Conservation (phyloP, 64 coral and sea anemone species). For the Pocillopora damicornis region DNA sequence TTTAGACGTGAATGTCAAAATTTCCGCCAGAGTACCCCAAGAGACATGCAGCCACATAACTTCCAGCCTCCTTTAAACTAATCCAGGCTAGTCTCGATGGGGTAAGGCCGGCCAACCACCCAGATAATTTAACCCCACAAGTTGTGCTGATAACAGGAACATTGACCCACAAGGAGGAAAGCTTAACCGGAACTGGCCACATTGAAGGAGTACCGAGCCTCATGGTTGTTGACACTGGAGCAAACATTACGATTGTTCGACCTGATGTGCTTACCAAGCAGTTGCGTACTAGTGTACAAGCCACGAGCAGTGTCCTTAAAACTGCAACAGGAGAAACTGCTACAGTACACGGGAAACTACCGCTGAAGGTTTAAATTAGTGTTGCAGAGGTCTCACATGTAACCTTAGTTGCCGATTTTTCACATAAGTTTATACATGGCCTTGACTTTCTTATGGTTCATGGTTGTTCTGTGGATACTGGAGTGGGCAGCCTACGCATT, state of each 20-base stretch:
- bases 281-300: not conserved
- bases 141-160: constrained; percentile 14
- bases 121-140: not conserved
- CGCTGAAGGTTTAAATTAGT: constrained; percentile 16
- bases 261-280: constrained; percentile 31
- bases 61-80: constrained; percentile 17
- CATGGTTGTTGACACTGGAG: constrained; percentile 38
- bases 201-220: constrained; percentile 4
- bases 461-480: constrained; percentile 24
- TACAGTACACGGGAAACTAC: not conserved
- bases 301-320: constrained; percentile 12
- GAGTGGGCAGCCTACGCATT: constrained; percentile 13
- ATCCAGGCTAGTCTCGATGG: not conserved
- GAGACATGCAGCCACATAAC: not conserved
- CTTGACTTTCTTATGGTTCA: constrained; percentile 31
- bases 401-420: constrained; percentile 21
- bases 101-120: not conserved
- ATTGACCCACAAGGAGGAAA: too few species aligned
- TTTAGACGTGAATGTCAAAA: constrained; percentile 15
- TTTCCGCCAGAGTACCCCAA: not conserved
- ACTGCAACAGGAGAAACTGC: constrained; percentile 23
- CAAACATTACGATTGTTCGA: constrained; percentile 39
- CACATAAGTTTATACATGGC: constrained; percentile 11
- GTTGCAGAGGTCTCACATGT: not conserved
- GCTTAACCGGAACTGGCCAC: too few species aligned